Evolutionary conservation across 2,113 vertebrate genomes (phyloP), one percentile per base, ranked within the genome.

Genomic region (Ammodytes marinus): DNA sequence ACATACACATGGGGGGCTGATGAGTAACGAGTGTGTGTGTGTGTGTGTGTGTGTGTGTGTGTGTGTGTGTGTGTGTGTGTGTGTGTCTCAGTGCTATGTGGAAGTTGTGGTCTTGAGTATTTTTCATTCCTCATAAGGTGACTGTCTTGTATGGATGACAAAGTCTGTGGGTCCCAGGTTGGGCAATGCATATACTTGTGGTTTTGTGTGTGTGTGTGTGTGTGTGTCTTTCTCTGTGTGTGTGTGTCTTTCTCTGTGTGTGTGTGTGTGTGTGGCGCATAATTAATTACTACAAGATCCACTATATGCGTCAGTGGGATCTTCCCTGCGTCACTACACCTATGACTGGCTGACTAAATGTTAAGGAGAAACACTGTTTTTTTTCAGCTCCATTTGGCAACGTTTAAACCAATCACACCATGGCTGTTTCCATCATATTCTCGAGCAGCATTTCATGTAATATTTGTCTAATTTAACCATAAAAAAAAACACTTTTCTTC

Each of bases 281-380:
- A 81, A 88, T 81, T 85, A 88, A 92, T 90, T 90, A 86, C 13
- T 17, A 5, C 40, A 60, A 13, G 42, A 73, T 71, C 40, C 42
- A 49, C 68, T 35, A 55, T 83, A 67, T 92, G 82, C 79, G 90
- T 95, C 88, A 93, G 71, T 80, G 89, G 89, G 88, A 91, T 82
- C 85, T 91, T 89, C 73, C 84, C 70, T 53, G 4, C 19, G 4
- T 46, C 59, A 53, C 27, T 0, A 54, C 39, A 40, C 52, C 39
- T 45, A n/a, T 39, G 39, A 14, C 57, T 46, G 61, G 47, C 45
- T 45, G 55, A 13, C 27, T 27, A 27, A 27, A 27, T 46, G 47
- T 49, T 58, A 3, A 27, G 63, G 12, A 45, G 46, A 19, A 76
- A 80, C 79, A 69, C 42, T 52, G 40, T 19, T 14, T 12, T 52